Conservation (phyloP, 2,888 invertebrate genomes). For the Monochamus alternatus region DNA sequence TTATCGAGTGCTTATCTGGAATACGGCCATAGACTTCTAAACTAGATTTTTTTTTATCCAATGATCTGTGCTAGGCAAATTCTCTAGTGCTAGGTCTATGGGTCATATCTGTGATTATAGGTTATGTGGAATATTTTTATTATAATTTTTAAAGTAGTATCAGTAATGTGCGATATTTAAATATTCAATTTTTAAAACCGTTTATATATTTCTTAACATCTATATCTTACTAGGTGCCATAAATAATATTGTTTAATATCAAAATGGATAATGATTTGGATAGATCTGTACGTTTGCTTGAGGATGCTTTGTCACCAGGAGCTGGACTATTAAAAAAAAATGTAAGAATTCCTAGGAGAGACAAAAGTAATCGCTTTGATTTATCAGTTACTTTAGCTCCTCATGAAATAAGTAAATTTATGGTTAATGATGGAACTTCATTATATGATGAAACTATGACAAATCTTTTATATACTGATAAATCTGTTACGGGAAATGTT, state of each 20-base stretch:
- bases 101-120: too few relatives aligned
- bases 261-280: slow-evolving; percentile 67
- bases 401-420: slow-evolving; percentile 55
- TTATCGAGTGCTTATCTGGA: too few relatives aligned
- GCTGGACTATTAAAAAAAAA: slow-evolving; percentile 26
- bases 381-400: slow-evolving; percentile 58
- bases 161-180: too few relatives aligned
- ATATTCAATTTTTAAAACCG: too few relatives aligned
- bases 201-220: too few relatives aligned
- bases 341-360: not conserved
- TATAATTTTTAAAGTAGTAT: too few relatives aligned
- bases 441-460: slow-evolving; percentile 52
- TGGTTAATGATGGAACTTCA: slow-evolving; percentile 43
- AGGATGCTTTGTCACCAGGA: slow-evolving; percentile 14
- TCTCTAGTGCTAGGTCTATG: too few relatives aligned
- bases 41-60: too few relatives aligned
- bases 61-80: too few relatives aligned
- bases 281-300: slow-evolving; percentile 42
- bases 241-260: not conserved
- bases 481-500: slow-evolving; percentile 63
- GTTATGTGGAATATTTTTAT: too few relatives aligned
- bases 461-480: slow-evolving; percentile 52
- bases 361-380: slow-evolving; percentile 40
- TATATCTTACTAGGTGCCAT: too few relatives aligned
- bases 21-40: too few relatives aligned